Evolutionary conservation across 2,888 invertebrate genomes (phyloP), one percentile per base, ranked within the genome.

Genomic region (Phorcus lineatus): DNA sequence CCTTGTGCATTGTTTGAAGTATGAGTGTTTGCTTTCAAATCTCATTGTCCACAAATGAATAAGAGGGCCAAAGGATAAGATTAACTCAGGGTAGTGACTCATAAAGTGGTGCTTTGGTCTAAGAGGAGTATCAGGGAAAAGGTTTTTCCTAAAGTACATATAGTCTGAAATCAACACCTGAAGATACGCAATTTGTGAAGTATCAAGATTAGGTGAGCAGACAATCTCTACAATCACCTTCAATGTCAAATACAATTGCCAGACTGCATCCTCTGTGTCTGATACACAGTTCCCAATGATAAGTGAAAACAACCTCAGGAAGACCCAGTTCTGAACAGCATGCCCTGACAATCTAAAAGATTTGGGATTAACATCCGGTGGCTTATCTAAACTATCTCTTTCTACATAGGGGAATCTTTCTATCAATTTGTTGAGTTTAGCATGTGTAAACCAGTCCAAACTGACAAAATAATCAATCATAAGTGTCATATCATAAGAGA

Each of bases 11-110:
- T 77, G 54, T 74, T 86, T 84, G 74, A 85, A 85, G 77, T 82
- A 85, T 55, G 78, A 55, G 70, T 86, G 83, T 76, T 81, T 85
- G 40, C 81, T 81, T 74, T 85, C 84, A 79, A 86, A 85, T 13
- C 84, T 54, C 80, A 86, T 67, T 36, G 82, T 81, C 86, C 86
- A 86, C 28, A 81, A 52, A 17, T 79, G 54, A n/a, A 80, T 79
- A 31, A 85, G 62, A 54, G 84, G 83, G n/a, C 85, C 83, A 81
- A 81, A 85, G 47, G 28, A 19, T 19, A 81, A 24, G n/a, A 81
- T 81, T 22, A 81, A 78, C 31, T 79, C 77, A 24, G 85, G 81
- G 66, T 82, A 84, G 57, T 84, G 84, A 16, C 36, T 24, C 47
- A 47, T 47, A 16, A 54, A 82, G 57, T 83, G 84, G 52, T 83